A percentile compares a stretch with the other conserved stretches of the same genome.
phyloP scores from a whole-genome alignment of 2,113 vertebrate species.

The Rana temporaria region DNA sequence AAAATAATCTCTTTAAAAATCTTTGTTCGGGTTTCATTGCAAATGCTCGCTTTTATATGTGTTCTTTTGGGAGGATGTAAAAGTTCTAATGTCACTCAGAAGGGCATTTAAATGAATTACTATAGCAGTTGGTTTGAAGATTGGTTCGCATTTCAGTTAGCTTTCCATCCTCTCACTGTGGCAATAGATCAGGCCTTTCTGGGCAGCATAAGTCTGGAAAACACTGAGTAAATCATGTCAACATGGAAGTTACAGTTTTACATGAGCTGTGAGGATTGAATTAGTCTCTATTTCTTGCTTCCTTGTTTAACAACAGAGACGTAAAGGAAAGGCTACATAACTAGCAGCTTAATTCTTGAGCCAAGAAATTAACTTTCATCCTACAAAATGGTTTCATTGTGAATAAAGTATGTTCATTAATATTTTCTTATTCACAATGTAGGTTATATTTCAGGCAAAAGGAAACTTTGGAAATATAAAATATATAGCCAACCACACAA shows the following conservation, averaged over 20 bases:
- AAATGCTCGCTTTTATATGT: constrained; percentile 43
- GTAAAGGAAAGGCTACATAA: constrained; percentile 25
- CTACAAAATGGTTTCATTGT: constrained; percentile 38
- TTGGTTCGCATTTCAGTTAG: constrained; percentile 50
- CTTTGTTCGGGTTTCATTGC: constrained; percentile 48
- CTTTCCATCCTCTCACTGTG: constrained; percentile 56
- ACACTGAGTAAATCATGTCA: constrained; percentile 55
- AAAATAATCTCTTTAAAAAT: constrained; percentile 52
- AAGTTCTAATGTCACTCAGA: constrained; percentile 55
- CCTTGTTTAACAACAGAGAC: constrained; percentile 34
- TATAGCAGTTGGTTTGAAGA: constrained; percentile 56
- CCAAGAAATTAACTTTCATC: constrained; percentile 39
- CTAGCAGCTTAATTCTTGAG: constrained; percentile 10
- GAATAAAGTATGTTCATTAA: constrained; percentile 7
- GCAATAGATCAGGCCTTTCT: constrained; percentile 56
- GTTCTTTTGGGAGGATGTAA: constrained; percentile 54
- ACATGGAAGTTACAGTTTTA: constrained; percentile 52
- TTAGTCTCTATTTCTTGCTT: constrained; percentile 45
- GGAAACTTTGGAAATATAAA: no score
- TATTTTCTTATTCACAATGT: no score
- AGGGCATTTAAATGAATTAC: constrained; percentile 57
- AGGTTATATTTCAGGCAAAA: no score
- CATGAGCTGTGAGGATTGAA: constrained; percentile 55
- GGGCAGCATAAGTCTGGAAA: constrained; percentile 48
- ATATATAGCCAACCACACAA: no score